Percentiles rank a stretch among this genome's conserved stretches.
These are phyloP conservation scores for Drosophila simulans DNA, from an alignment of 1,140 invertebrate genomes.

Conservation along the genomic window DNA sequence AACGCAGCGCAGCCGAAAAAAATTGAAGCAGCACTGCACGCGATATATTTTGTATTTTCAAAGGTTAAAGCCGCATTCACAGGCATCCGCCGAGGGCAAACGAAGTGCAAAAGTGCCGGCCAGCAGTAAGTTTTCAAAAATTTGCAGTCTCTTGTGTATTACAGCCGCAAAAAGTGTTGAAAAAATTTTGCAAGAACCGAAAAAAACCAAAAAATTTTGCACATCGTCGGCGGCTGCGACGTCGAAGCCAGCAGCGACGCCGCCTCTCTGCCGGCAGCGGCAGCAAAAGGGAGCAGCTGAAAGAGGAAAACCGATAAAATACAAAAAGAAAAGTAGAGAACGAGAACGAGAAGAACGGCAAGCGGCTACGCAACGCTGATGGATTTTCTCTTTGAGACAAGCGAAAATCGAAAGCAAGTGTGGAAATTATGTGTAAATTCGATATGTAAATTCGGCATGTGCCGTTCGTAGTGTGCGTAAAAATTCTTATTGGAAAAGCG, in stretches of 20 bases:
- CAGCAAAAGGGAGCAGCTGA: slow-evolving; percentile 58
- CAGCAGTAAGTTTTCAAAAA: slow-evolving; percentile 66
- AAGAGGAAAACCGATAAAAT: slow-evolving; percentile 63
- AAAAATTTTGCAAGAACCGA: slow-evolving; percentile 69
- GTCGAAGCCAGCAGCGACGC: slow-evolving; percentile 31
- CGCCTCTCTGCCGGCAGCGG: slow-evolving; percentile 40
- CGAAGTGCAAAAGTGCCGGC: slow-evolving; percentile 60
- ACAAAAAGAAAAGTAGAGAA: not conserved
- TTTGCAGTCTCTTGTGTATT: slow-evolving; percentile 49
- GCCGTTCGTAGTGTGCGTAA: slow-evolving; percentile 49
- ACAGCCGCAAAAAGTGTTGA: slow-evolving; percentile 32
- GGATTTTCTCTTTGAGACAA: slow-evolving; percentile 15
- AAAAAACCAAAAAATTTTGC: slow-evolving; percentile 71
- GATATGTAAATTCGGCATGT: slow-evolving; percentile 76
- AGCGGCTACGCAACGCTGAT: slow-evolving; percentile 27
- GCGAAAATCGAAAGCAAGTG: slow-evolving; percentile 16
- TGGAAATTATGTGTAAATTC: slow-evolving; percentile 62
- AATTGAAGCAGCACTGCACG: slow-evolving; percentile 75
- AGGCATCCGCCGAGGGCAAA: slow-evolving; percentile 43
- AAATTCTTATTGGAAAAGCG: slow-evolving; percentile 81
- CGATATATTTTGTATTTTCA: slow-evolving; percentile 80
- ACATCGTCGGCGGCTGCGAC: slow-evolving; percentile 69
- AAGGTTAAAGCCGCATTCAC: slow-evolving; percentile 61
- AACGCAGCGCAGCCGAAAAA: slow-evolving; percentile 68
- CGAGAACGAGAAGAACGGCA: not conserved